Percentiles rank a stretch among this genome's conserved stretches.
phyloP scores from a whole-genome alignment of 64 coral and sea anemone genomes.

The Dendrophyllia cribrosa region DNA sequence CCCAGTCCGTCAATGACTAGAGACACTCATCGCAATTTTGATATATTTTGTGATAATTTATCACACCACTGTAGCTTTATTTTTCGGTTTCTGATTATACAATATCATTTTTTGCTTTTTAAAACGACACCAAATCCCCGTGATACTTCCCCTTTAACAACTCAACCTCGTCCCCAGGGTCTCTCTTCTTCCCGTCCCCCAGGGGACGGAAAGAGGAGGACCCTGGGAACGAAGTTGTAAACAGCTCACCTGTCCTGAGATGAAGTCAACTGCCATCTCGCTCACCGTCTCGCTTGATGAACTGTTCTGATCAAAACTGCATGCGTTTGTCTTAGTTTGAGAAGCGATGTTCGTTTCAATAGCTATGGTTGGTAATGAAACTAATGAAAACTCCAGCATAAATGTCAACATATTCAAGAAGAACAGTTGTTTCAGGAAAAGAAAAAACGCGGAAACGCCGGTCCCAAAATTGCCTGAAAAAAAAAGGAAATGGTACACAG shows the following conservation, averaged over 20 bases:
- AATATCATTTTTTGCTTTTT: too few relatives aligned
- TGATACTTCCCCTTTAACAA: too few relatives aligned
- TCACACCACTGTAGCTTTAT: too few relatives aligned
- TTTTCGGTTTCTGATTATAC: too few relatives aligned
- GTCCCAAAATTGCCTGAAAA: slow-evolving; percentile 80
- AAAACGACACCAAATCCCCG: too few relatives aligned
- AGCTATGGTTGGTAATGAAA: slow-evolving; percentile 69
- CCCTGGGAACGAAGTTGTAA: too few relatives aligned
- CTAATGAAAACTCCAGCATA: slow-evolving; percentile 70
- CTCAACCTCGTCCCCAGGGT: too few relatives aligned
- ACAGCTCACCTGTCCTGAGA: slow-evolving; percentile 77
- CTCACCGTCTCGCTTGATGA: not conserved
- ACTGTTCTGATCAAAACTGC: slow-evolving; percentile 29
- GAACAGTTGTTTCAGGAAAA: slow-evolving; percentile 74
- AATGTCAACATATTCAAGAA: slow-evolving; percentile 78
- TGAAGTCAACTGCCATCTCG: slow-evolving; percentile 63
- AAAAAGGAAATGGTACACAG: not conserved
- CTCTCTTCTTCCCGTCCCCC: too few relatives aligned
- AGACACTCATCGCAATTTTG: too few relatives aligned
- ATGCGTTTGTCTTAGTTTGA: slow-evolving; percentile 7
- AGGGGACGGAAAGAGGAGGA: too few relatives aligned
- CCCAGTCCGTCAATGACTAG: too few relatives aligned
- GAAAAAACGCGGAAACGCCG: slow-evolving; percentile 79
- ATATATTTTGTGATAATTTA: too few relatives aligned
- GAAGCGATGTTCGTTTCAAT: slow-evolving; percentile 1